A percentile compares a stretch with the other conserved stretches of the same genome.
Conservation (phyloP, 2,797 vertebrate species). For the Psittacula derbiana region DNA sequence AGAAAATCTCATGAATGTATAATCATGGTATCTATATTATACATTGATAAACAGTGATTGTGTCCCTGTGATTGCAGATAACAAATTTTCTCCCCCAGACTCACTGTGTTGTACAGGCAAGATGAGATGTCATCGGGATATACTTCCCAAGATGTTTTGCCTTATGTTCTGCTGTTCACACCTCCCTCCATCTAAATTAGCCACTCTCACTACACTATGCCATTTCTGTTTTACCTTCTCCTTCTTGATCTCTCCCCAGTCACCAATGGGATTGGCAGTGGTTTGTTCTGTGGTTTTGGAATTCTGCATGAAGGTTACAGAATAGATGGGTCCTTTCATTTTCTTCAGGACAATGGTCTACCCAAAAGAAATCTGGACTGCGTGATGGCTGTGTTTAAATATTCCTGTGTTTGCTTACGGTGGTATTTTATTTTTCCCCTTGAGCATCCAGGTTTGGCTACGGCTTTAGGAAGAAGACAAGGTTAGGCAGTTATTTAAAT, state of each 20-base stretch:
- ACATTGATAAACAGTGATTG: neutral
- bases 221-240: conserved; percentile 10
- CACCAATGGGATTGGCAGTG: neutral
- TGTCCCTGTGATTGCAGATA: neutral
- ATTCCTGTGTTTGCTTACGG: neutral
- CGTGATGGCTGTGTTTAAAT: neutral
- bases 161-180: conserved; percentile 39
- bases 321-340: neutral
- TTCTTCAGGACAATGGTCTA: neutral
- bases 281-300: neutral
- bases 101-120: neutral
- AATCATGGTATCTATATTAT: neutral
- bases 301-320: neutral
- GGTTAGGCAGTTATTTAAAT: neutral
- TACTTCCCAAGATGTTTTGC: conserved; percentile 55
- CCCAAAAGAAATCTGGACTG: neutral
- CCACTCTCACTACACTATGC: neutral
- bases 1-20: neutral
- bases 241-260: neutral
- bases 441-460: neutral
- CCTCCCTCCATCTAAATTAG: conserved; percentile 11
- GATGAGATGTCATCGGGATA: conserved; percentile 24
- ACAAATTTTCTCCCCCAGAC: neutral
- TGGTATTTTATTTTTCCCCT: neutral
- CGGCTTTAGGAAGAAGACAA: neutral